Conservation (phyloP, 2,113 vertebrate species). For the Anoura caudifer region DNA sequence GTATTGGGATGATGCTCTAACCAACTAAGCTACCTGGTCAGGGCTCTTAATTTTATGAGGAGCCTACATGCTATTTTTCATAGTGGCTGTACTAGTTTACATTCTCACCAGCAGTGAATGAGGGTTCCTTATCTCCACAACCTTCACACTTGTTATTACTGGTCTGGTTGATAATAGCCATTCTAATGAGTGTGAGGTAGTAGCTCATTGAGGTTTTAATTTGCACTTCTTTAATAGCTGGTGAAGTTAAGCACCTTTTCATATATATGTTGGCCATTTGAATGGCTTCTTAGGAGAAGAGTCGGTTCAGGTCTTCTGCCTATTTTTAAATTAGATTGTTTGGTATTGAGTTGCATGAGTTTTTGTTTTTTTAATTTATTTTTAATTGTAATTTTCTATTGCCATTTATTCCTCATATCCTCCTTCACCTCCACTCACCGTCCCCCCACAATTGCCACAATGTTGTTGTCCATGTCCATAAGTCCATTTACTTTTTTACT, state of each 20-base stretch:
- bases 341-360: background rate
- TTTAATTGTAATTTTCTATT: too few species aligned
- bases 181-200: background rate
- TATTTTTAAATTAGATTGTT: background rate
- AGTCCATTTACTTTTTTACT: too few species aligned
- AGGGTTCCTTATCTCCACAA: background rate
- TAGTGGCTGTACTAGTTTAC: background rate
- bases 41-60: background rate
- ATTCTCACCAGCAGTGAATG: background rate
- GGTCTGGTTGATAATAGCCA: background rate
- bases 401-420: too few species aligned
- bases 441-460: too few species aligned
- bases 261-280: background rate
- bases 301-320: background rate
- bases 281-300: background rate
- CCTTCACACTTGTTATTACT: background rate
- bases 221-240: background rate
- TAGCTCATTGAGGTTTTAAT: background rate
- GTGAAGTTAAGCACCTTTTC: background rate
- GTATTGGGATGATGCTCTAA: too few species aligned
- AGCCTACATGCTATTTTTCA: background rate
- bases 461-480: too few species aligned
- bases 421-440: too few species aligned
- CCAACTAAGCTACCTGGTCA: too few species aligned
- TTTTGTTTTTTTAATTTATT: too few species aligned